Base-by-base conservation (phyloP, 2,113 vertebrate genomes). In the Hippolais icterina region DNA sequence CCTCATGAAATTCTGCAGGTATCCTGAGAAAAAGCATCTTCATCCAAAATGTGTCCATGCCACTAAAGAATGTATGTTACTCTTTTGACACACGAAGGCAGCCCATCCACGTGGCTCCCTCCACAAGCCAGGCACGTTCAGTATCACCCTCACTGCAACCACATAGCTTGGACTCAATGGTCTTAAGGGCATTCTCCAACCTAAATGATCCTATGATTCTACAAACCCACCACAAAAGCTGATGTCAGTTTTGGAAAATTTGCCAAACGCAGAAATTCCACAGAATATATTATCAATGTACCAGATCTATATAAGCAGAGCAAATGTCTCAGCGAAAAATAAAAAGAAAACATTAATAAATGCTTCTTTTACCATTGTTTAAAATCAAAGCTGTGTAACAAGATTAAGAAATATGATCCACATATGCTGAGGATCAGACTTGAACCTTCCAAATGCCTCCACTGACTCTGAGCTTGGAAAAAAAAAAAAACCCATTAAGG, bases 101-200 rank as follows among this genome's bases (percentile, higher is more conserved):
- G n/a, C n/a, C n/a, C n/a, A n/a, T n/a, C n/a, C n/a, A n/a, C n/a
- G n/a, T n/a, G n/a, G n/a, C 35, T 52, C 35, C 15, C 52, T 6
- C 31, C 65, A 44, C 42, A 11, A 23, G 15, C 19, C 79, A 61
- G 49, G 28, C 1, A 28, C 3, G 12, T 20, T 49, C 22, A 53
- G 12, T 7, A 24, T 10, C 10, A 1, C 19, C 37, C 33, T 46
- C 65, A 13, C 79, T 3, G 3, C 54, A 76, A n/a, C 27, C 41
- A 35, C 9, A 18, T 2, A 7, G 3, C 6, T 3, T 39, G 47
- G 61, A 53, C 19, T 44, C 10, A 0, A 19, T 6, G 23, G 25
- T 37, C 49, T 56, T 28, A 47, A 69, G 25, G 15, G 23, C 1
- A 0, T 59, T 84, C 80, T 84, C 19, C 68, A 63, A 29, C 12